Conservation (phyloP, 2,888 invertebrate genomes). For the Lepetodrilus schrolli region DNA sequence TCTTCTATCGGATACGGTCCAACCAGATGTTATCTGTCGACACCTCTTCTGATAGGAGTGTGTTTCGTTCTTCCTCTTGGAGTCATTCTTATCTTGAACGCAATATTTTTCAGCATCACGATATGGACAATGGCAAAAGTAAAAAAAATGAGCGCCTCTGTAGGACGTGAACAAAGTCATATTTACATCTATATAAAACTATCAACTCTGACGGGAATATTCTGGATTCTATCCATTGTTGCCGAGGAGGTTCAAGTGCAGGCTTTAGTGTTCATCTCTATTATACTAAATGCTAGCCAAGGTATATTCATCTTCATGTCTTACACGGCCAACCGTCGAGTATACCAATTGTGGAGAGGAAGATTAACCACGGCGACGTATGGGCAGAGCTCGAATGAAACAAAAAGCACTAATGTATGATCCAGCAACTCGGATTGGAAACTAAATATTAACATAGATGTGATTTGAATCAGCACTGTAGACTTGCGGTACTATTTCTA, state of each 20-base stretch:
- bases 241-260: constrained; percentile 38
- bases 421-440: too few species aligned
- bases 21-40: constrained; percentile 39
- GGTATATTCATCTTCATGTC: constrained; percentile 53
- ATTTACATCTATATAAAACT: constrained; percentile 49
- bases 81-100: constrained; percentile 45
- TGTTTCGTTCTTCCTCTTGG: constrained; percentile 51
- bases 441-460: too few species aligned
- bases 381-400: too few species aligned
- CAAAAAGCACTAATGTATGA: too few species aligned
- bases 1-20: constrained; percentile 42
- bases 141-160: constrained; percentile 30
- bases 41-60: constrained; percentile 31
- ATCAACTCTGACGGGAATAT: constrained; percentile 48
- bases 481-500: too few species aligned
- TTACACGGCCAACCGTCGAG: constrained; percentile 43
- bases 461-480: too few species aligned
- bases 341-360: constrained; percentile 34
- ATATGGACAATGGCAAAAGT: constrained; percentile 42
- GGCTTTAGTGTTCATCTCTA: constrained; percentile 43
- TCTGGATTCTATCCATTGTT: constrained; percentile 51
- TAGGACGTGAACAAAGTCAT: constrained; percentile 36
- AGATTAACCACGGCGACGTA: not conserved
- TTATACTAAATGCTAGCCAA: constrained; percentile 45
- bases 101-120: constrained; percentile 46